Conservation (phyloP, 2,888 invertebrate species). For the Cotesia congregata region DNA sequence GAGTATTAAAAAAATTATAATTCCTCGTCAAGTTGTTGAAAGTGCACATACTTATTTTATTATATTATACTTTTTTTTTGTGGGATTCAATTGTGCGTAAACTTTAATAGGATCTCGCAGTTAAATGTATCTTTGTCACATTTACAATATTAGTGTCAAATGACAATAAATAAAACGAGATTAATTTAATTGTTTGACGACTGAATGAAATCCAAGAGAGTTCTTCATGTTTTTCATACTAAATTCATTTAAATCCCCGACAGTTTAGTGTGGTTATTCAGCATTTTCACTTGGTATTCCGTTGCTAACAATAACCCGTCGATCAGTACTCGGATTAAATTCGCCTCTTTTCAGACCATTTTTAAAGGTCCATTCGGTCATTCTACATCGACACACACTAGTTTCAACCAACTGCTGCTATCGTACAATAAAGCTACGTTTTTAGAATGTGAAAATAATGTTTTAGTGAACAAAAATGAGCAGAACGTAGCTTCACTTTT, state of each 20-base stretch:
- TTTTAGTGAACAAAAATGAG: neutral
- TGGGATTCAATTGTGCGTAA: neutral
- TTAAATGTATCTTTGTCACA: neutral
- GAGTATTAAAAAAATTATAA: neutral
- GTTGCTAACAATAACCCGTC: neutral
- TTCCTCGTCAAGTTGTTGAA: neutral
- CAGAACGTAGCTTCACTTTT: neutral
- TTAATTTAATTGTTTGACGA: neutral
- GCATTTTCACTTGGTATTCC: neutral
- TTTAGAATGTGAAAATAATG: conserved; percentile 1
- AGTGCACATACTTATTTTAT: neutral
- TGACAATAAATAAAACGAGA: neutral
- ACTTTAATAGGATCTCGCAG: neutral
- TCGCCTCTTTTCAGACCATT: neutral
- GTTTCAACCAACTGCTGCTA: neutral
- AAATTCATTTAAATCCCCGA: neutral
- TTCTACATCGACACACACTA: neutral
- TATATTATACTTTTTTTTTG: neutral
- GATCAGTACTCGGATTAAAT: conserved; percentile 1
- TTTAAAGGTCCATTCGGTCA: neutral
- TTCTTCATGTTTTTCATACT: neutral
- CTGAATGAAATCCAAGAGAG: neutral
- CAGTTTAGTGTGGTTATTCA: conserved; percentile 1
- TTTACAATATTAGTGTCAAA: conserved; percentile 1
- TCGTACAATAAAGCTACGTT: conserved; percentile 1